phyloP scores from a whole-genome alignment of 2,888 invertebrate species.

The Norana najaformis region DNA sequence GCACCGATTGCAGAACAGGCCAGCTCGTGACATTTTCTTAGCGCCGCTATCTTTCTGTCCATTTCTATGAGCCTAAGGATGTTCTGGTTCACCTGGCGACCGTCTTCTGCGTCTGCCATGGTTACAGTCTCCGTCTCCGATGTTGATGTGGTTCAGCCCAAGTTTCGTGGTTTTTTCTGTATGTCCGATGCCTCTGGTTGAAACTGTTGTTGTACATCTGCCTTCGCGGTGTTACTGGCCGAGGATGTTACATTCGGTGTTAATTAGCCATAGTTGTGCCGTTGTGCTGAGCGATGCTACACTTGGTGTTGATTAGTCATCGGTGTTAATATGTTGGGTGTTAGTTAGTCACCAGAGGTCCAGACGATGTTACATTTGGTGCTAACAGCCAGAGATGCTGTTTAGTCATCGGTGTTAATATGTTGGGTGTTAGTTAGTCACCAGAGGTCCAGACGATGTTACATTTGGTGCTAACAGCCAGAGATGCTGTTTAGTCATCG shows the following conservation, averaged over 20 bases:
- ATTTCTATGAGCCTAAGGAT: background rate
- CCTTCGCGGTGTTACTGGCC: no score
- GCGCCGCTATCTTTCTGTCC: background rate
- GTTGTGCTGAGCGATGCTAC: no score
- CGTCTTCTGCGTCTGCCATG: background rate
- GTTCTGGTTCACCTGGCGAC: background rate
- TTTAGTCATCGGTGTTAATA: background rate
- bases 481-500: background rate
- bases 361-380: background rate
- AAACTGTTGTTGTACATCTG: no score
- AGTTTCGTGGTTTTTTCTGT: no score
- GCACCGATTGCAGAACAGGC: background rate
- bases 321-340: no score
- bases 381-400: no score
- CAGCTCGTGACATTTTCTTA: background rate
- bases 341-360: background rate
- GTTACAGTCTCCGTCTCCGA: no score
- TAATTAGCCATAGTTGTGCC: no score
- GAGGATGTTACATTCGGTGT: background rate
- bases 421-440: background rate
- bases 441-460: background rate
- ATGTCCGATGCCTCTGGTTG: no score
- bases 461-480: background rate
- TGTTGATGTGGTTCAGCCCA: no score
- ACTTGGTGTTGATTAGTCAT: no score